These are phyloP conservation scores for Sesamia nonagrioides DNA, from an alignment of 1,140 invertebrate genomes.

Conservation along the genomic window DNA sequence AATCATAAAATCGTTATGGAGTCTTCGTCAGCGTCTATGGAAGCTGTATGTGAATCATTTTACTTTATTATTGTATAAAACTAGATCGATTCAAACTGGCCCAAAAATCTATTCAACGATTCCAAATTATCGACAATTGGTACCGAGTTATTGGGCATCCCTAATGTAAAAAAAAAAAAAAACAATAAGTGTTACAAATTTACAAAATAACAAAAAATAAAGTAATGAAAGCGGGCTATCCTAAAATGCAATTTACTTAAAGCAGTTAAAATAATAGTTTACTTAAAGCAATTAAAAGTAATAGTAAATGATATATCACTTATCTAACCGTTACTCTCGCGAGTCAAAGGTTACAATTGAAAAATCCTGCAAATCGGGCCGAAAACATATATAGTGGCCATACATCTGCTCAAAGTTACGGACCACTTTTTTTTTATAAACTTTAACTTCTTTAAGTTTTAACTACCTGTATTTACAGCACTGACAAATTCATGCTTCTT, in stretches of 20 bases:
- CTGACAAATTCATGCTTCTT: slow-evolving; percentile 43
- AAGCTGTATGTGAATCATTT: slow-evolving; percentile 42
- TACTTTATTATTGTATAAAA: slow-evolving; percentile 32
- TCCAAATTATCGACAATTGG: slow-evolving; percentile 68
- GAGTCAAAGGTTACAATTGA: slow-evolving; percentile 66
- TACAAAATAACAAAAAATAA: slow-evolving; percentile 84
- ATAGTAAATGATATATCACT: slow-evolving; percentile 77
- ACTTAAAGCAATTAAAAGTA: slow-evolving; percentile 72
- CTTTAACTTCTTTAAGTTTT: too few species aligned
- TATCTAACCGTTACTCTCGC: slow-evolving; percentile 67
- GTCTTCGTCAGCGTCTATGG: slow-evolving; percentile 51
- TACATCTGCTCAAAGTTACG: too few species aligned
- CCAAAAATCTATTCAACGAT: slow-evolving; percentile 64
- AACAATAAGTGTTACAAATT: slow-evolving; percentile 81
- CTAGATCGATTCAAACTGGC: slow-evolving; percentile 9
- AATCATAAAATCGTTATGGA: slow-evolving; percentile 56
- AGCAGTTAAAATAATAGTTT: slow-evolving; percentile 71
- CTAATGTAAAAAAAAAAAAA: slow-evolving; percentile 73
- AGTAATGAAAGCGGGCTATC: slow-evolving; percentile 81
- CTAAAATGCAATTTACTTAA: slow-evolving; percentile 77
- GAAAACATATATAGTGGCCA: slow-evolving; percentile 86
- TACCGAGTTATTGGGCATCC: slow-evolving; percentile 77
- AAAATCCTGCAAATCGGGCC: slow-evolving; percentile 82
- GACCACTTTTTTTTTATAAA: too few species aligned
- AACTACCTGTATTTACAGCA: slow-evolving; percentile 74